These are phyloP conservation scores for Sesamia nonagrioides DNA, from an alignment of 1,140 invertebrate genomes.

Conservation along the genomic window DNA sequence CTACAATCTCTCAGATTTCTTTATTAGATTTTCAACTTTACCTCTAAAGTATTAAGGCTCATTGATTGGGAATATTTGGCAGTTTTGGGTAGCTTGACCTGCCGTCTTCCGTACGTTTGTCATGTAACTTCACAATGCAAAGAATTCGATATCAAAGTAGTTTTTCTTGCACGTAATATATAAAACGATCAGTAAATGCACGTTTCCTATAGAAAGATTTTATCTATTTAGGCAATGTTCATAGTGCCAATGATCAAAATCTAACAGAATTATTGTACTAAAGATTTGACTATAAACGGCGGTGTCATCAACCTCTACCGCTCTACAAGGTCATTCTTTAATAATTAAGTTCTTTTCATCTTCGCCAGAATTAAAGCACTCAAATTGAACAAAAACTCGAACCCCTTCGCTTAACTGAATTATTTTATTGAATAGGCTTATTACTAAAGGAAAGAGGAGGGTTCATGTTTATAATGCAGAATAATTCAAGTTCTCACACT, in stretches of 20 bases:
- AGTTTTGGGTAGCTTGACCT: no score
- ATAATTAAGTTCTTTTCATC: constrained; percentile 41
- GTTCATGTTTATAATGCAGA: constrained; percentile 32
- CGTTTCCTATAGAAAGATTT: background rate
- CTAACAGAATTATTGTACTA: background rate
- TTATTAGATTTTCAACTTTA: no score
- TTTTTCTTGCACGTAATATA: background rate
- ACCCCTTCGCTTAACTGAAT: constrained; percentile 53
- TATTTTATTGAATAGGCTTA: constrained; percentile 61
- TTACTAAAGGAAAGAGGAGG: constrained; percentile 53
- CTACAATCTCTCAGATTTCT: no score
- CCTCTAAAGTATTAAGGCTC: no score
- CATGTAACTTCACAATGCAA: background rate
- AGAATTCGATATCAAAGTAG: background rate
- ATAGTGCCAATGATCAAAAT: constrained; percentile 17
- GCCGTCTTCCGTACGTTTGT: no score
- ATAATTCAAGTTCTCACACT: constrained; percentile 50
- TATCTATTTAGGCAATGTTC: background rate
- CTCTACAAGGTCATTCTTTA: constrained; percentile 46
- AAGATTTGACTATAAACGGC: constrained; percentile 5
- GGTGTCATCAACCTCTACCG: constrained; percentile 21
- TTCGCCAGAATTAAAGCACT: constrained; percentile 33
- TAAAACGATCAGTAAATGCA: background rate
- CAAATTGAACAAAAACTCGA: constrained; percentile 38
- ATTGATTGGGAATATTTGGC: no score